These are phyloP conservation scores for Microctonus hyperodae DNA, from an alignment of 2,888 invertebrate species.

Conservation along the genomic window DNA sequence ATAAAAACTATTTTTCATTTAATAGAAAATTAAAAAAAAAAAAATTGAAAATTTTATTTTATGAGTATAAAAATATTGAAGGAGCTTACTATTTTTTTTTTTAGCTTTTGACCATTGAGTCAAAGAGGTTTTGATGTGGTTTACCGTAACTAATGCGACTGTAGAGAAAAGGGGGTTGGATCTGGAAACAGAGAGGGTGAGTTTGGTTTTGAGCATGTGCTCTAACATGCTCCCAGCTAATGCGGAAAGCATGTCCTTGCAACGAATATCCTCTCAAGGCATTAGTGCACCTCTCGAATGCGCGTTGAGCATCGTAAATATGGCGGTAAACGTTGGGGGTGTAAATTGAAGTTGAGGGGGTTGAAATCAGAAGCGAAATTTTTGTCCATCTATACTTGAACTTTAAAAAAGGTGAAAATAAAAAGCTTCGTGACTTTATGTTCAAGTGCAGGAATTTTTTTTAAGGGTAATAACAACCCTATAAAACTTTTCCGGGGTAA, in stretches of 20 bases:
- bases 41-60: no score
- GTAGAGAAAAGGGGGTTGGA: background rate
- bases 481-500: no score
- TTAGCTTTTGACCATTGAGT: no score
- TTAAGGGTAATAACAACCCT: no score
- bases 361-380: background rate
- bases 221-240: slow-evolving; percentile 43
- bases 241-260: slow-evolving; percentile 51
- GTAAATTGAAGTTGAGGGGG: background rate
- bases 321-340: background rate
- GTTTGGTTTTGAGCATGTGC: slow-evolving; percentile 7
- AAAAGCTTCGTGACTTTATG: no score
- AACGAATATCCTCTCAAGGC: slow-evolving; percentile 44
- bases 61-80: no score
- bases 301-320: slow-evolving; percentile 3
- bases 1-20: no score
- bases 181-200: background rate
- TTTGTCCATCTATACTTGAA: background rate
- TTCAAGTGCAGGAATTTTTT: no score
- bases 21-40: no score
- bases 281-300: slow-evolving; percentile 34
- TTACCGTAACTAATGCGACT: background rate
- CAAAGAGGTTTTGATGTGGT: background rate
- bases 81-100: no score
- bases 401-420: no score